These are phyloP conservation scores for Calosoma granatense DNA, from an alignment of 1,140 invertebrate species.

Conservation along the genomic window DNA sequence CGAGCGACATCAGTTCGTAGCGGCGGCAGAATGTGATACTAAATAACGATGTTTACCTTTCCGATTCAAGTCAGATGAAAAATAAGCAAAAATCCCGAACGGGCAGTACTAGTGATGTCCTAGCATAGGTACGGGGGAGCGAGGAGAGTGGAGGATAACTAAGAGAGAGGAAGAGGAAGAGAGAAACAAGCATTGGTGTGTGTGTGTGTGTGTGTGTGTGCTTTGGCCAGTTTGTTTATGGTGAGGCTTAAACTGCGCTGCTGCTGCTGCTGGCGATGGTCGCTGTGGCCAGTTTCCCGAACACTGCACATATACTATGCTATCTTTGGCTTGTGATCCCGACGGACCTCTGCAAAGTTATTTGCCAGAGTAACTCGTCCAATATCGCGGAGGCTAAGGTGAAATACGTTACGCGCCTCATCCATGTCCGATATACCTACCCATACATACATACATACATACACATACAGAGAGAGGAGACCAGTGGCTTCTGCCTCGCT, in stretches of 20 bases:
- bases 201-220: background rate
- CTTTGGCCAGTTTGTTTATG: background rate
- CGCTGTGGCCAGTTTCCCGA: background rate
- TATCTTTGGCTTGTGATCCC: background rate
- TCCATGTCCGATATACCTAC: background rate
- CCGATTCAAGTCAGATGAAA: no score
- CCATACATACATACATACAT: background rate
- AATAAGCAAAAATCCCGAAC: no score
- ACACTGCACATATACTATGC: conserved; percentile 3
- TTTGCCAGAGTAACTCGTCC: conserved; percentile 7
- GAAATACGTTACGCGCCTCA: background rate
- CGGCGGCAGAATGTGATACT: no score
- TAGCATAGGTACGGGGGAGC: no score
- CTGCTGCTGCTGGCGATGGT: no score
- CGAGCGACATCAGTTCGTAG: no score
- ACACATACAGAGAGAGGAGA: no score
- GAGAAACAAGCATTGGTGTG: no score
- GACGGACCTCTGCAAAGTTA: conserved; percentile 5
- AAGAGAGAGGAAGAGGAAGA: no score
- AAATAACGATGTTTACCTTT: no score
- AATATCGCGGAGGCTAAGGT: conserved; percentile 3
- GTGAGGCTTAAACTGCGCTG: background rate
- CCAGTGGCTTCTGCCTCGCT: background rate
- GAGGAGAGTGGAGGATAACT: no score
- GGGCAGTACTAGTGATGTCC: no score